Evolutionary conservation across 2,888 invertebrate genomes (phyloP).

Genomic region (Patella ulyssiponensis): DNA sequence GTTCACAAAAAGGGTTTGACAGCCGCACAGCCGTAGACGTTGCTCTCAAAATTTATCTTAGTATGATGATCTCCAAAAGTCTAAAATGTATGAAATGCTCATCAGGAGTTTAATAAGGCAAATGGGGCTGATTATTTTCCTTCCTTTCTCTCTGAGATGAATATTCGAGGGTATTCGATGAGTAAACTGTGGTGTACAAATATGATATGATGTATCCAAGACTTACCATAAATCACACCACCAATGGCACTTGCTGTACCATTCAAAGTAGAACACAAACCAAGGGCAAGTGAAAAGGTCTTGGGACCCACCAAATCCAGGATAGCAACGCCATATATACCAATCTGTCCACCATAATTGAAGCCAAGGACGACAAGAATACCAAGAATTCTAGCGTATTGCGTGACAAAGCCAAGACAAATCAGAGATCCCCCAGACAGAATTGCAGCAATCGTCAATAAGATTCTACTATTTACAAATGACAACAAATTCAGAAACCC

Average conservation of each 20-base stretch:
- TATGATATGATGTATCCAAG: background rate
- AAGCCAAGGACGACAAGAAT: background rate
- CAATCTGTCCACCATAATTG: background rate
- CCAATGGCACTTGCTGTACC: background rate
- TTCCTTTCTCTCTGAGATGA: no score
- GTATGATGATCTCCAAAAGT: no score
- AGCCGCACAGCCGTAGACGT: no score
- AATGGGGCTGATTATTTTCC: no score
- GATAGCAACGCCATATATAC: background rate
- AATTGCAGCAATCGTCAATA: background rate
- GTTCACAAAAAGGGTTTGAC: no score
- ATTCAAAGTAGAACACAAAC: background rate
- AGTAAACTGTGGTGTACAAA: background rate
- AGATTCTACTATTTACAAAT: background rate
- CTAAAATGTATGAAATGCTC: no score
- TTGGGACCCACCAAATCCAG: background rate
- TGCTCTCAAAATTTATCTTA: no score
- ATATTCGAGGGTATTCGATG: background rate
- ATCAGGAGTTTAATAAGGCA: no score
- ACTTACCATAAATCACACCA: conserved; percentile 3
- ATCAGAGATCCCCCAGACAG: background rate
- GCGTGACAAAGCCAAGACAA: background rate
- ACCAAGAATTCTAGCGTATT: background rate
- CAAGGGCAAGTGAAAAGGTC: background rate
- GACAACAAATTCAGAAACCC: background rate